These are phyloP conservation scores for Allenopithecus nigroviridis DNA, from an alignment of 2,797 vertebrate genomes.

Conservation along the genomic window DNA sequence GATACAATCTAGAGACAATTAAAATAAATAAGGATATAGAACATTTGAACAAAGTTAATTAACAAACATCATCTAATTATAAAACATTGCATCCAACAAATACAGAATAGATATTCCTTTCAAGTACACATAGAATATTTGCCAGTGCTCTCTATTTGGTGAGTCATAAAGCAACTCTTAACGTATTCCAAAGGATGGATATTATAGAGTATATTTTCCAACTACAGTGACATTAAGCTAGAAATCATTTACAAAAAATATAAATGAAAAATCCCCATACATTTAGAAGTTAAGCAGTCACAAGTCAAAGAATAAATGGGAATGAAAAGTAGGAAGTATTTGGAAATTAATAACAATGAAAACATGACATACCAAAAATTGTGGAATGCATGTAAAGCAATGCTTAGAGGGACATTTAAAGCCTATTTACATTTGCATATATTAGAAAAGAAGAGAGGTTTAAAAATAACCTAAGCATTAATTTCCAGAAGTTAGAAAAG, in stretches of 20 bases:
- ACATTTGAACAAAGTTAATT: conserved; percentile 45
- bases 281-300: background rate
- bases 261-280: background rate
- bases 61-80: conserved; percentile 13
- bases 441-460: background rate
- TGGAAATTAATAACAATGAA: background rate
- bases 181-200: background rate
- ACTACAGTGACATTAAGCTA: background rate
- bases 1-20: background rate
- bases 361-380: background rate
- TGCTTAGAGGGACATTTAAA: background rate
- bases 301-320: background rate
- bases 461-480: background rate
- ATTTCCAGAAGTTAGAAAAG: conserved; percentile 15
- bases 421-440: background rate
- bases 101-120: background rate
- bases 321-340: background rate
- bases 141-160: background rate
- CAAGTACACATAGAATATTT: background rate
- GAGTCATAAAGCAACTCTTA: background rate
- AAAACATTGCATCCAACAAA: background rate
- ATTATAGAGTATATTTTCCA: background rate
- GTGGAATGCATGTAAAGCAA: background rate
- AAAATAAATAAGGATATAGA: background rate
- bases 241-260: background rate